Evolutionary conservation across 2,888 invertebrate genomes (phyloP).

Genomic region (Ophonus ardosiacus): DNA sequence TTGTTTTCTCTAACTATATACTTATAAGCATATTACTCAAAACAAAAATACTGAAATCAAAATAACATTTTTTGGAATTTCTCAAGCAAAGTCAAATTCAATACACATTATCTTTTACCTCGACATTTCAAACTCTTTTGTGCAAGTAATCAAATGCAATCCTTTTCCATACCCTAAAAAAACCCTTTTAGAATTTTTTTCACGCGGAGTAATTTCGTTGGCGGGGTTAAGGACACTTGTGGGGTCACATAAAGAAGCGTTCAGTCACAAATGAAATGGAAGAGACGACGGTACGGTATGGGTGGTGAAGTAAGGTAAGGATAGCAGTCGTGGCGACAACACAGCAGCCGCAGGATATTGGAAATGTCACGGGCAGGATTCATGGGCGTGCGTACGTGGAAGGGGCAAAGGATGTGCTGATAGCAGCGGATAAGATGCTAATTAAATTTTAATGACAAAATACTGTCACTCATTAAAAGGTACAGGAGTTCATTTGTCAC

Average conservation of each 20-base stretch:
- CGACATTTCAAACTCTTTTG: background rate
- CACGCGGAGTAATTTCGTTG: background rate
- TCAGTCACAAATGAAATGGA: background rate
- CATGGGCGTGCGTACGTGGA: constrained; percentile 3
- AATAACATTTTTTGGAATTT: too few relatives aligned
- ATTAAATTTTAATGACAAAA: constrained; percentile 1
- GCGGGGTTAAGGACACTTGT: background rate
- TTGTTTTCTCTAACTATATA: too few relatives aligned
- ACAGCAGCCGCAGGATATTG: constrained; percentile 16
- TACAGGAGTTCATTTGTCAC: background rate
- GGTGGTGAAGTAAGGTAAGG: constrained; percentile 5
- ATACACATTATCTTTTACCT: too few relatives aligned
- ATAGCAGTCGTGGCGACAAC: background rate
- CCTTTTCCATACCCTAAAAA: background rate
- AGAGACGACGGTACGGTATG: background rate
- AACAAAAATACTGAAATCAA: too few relatives aligned
- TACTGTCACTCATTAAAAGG: background rate
- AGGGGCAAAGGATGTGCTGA: background rate
- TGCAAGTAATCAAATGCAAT: background rate
- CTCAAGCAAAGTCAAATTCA: too few relatives aligned
- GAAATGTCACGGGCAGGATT: constrained; percentile 21
- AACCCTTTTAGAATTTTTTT: background rate
- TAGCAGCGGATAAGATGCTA: background rate
- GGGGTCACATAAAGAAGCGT: background rate
- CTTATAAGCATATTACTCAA: too few relatives aligned